Conservation (phyloP, 2,888 invertebrate genomes). For the Lasioglossum lativentre region DNA sequence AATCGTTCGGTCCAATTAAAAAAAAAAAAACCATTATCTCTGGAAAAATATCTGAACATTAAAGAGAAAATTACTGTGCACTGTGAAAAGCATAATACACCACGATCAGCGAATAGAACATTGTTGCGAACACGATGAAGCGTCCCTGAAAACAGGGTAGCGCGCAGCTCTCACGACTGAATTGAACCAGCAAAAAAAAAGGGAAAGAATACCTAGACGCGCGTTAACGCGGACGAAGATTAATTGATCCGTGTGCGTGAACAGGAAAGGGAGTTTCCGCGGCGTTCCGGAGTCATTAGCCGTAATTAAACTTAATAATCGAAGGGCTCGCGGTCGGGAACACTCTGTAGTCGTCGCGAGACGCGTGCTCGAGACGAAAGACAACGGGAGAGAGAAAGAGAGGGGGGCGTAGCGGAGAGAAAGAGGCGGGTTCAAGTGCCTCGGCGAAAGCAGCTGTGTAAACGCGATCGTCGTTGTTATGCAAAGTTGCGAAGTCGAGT, state of each 20-base stretch:
- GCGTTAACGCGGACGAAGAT: slow-evolving; percentile 11
- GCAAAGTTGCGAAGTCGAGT: slow-evolving; percentile 52
- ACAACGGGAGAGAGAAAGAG: not conserved
- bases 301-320: slow-evolving; percentile 53
- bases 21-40: too few relatives aligned
- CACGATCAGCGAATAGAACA: not conserved
- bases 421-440: not conserved
- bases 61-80: too few relatives aligned
- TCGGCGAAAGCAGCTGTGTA: slow-evolving; percentile 36
- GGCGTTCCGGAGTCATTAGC: slow-evolving; percentile 38
- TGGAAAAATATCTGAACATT: too few relatives aligned
- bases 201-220: not conserved
- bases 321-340: not conserved
- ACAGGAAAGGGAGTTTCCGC: not conserved
- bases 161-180: not conserved
- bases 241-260: slow-evolving; percentile 1
- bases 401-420: not conserved
- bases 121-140: not conserved
- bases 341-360: not conserved
- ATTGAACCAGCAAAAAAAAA: not conserved
- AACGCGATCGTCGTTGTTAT: slow-evolving; percentile 51
- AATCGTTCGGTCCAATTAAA: too few relatives aligned
- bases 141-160: not conserved
- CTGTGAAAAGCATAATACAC: not conserved
- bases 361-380: not conserved